These are phyloP conservation scores for Nephrocerus scutellatus DNA, from an alignment of 2,888 invertebrate species.

Conservation along the genomic window DNA sequence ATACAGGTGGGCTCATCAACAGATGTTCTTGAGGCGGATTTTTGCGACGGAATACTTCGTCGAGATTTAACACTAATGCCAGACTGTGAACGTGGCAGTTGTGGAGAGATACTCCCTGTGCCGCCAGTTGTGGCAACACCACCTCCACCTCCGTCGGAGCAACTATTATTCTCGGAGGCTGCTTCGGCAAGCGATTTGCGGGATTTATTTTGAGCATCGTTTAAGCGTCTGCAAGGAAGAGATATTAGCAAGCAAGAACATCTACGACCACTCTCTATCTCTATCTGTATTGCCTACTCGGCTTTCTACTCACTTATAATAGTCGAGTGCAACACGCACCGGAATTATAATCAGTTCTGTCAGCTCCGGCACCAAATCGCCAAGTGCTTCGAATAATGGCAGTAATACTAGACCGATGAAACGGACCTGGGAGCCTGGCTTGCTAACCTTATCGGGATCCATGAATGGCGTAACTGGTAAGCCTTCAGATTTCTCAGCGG, in stretches of 20 bases:
- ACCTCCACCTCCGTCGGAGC: slow-evolving; percentile 25
- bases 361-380: slow-evolving; percentile 65
- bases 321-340: slow-evolving; percentile 47
- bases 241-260: background rate
- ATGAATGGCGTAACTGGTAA: slow-evolving; percentile 79
- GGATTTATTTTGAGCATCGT: slow-evolving; percentile 46
- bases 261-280: too few relatives aligned
- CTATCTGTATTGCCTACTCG: background rate
- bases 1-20: slow-evolving; percentile 49
- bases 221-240: slow-evolving; percentile 38
- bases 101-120: slow-evolving; percentile 41
- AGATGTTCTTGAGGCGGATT: slow-evolving; percentile 51
- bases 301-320: slow-evolving; percentile 39
- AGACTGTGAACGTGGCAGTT: slow-evolving; percentile 49
- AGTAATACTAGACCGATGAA: slow-evolving; percentile 75
- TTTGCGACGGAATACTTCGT: slow-evolving; percentile 50
- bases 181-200: slow-evolving; percentile 46
- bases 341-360: slow-evolving; percentile 53
- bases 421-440: slow-evolving; percentile 74
- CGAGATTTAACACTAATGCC: slow-evolving; percentile 52
- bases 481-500: slow-evolving; percentile 73
- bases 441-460: slow-evolving; percentile 79
- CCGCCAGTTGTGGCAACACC: slow-evolving; percentile 17
- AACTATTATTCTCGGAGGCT: slow-evolving; percentile 42
- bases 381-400: slow-evolving; percentile 72